Conservation (phyloP, 2,113 vertebrate species). For the Oncorhynchus clarkii region DNA sequence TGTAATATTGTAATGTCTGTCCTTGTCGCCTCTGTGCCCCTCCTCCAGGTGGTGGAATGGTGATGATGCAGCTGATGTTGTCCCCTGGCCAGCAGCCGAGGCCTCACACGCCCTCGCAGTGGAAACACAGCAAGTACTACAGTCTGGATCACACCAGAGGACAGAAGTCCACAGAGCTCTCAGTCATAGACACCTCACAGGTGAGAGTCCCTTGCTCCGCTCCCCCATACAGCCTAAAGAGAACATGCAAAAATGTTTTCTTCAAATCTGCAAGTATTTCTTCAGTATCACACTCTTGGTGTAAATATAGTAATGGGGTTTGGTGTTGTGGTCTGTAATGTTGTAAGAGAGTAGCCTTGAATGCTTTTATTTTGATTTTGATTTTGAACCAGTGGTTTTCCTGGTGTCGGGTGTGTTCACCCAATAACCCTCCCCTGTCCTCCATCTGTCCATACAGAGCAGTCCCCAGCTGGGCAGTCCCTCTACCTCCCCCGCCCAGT, state of each 20-base stretch:
- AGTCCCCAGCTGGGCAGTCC: slow-evolving; percentile 84
- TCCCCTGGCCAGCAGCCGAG: slow-evolving; percentile 77
- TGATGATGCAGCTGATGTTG: slow-evolving; percentile 87
- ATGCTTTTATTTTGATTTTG: slow-evolving; percentile 15
- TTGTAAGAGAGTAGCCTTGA: background rate
- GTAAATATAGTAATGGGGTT: background rate
- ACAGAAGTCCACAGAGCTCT: slow-evolving; percentile 78
- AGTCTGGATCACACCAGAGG: slow-evolving; percentile 81
- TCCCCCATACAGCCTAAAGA: too few relatives aligned
- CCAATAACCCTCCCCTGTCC: background rate
- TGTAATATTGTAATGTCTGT: background rate
- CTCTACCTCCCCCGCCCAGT: slow-evolving; percentile 81
- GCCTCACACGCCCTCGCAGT: slow-evolving; percentile 79
- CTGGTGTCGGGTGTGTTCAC: background rate
- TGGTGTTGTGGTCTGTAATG: background rate
- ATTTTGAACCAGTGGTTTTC: slow-evolving; percentile 10
- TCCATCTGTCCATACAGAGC: slow-evolving; percentile 65
- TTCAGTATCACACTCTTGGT: background rate
- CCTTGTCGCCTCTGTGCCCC: slow-evolving; percentile 5
- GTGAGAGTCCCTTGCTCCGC: background rate
- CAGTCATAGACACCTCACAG: slow-evolving; percentile 47
- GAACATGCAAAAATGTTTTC: too few relatives aligned
- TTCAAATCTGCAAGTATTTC: too few relatives aligned
- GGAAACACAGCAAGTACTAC: slow-evolving; percentile 85
- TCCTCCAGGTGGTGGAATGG: slow-evolving; percentile 76